phyloP scores from a whole-genome alignment of 2,113 vertebrate species.

The Melanerpes aurifrons region DNA sequence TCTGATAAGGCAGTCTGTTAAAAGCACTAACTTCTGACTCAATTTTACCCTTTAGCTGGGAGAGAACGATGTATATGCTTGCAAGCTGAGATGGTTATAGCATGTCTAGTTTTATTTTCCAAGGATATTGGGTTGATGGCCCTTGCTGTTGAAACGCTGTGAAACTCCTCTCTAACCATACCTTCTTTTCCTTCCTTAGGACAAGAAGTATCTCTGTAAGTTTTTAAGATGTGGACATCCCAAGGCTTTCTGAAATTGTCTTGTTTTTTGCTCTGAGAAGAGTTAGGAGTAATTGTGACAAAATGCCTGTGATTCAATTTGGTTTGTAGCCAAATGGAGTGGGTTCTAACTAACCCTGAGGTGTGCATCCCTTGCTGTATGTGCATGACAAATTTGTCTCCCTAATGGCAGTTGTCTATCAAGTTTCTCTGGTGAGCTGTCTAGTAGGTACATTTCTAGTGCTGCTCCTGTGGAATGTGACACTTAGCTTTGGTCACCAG shows the following conservation, averaged over 20 bases:
- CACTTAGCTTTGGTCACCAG: background rate
- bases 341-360: background rate
- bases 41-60: background rate
- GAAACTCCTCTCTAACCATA: background rate
- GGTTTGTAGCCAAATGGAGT: background rate
- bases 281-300: background rate
- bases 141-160: background rate
- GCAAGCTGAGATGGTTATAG: background rate
- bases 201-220: background rate
- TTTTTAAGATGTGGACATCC: background rate
- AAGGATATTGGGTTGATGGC: background rate
- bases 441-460: background rate
- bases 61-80: background rate
- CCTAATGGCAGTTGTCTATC: background rate
- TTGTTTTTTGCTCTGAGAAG: background rate
- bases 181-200: background rate
- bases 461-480: background rate
- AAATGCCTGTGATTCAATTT: background rate
- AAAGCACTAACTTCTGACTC: constrained; percentile 3
- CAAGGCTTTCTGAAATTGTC: background rate
- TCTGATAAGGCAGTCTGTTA: background rate
- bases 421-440: background rate
- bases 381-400: background rate
- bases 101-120: background rate
- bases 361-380: background rate